Evolutionary conservation across 2,113 vertebrate species (phyloP), one percentile per base, ranked within the genome.

Genomic region (Mirounga angustirostris): DNA sequence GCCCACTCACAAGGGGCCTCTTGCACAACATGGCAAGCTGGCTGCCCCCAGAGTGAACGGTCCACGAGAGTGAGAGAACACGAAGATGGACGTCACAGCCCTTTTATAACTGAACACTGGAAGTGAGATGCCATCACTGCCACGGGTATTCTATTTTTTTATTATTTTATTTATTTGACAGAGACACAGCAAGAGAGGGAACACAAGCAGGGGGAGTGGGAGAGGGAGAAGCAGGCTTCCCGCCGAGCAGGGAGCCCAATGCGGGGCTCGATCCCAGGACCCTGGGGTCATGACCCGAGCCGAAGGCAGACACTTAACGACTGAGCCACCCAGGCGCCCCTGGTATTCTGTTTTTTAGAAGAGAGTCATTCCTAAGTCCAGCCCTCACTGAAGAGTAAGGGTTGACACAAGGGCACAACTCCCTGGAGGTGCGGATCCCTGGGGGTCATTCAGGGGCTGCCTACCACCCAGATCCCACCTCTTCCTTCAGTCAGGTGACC

Each of bases 371-470:
- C 4, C 3, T 24, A 54, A 84, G 33, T 59, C 4, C 40, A 14
- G 46, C 12, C 43, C 59, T 52, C 54, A 15, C 43, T 1, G 56
- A 15, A 40, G 30, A 80, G 50, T 1, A 46, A 18, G 14, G 16
- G 5, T 65, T 73, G 61, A 54, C 11, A 50, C 9, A 18, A 63
- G n/a, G 52, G 7, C 28, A 46, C 8, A 19, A 18, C 52, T 21
- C 2, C 40, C 63, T 92, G 13, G 58, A 71, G 33, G 33, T 5
- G 0, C 0, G 1, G 15, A 7, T 33, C 15, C 2, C 13, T 2
- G 36, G 40, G 59, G 50, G 11, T 19, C 63, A 52, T 28, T 50
- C 16, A 54, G 40, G 26, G n/a, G 5, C 21, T 71, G 40, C 74
- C 61, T 13, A 19, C 46, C 50, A 33, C 30, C 40, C 4, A 13